Percentiles rank a stretch among this genome's conserved stretches.
phyloP scores from a whole-genome alignment of 2,888 invertebrate genomes.

The Elmis aenea region DNA sequence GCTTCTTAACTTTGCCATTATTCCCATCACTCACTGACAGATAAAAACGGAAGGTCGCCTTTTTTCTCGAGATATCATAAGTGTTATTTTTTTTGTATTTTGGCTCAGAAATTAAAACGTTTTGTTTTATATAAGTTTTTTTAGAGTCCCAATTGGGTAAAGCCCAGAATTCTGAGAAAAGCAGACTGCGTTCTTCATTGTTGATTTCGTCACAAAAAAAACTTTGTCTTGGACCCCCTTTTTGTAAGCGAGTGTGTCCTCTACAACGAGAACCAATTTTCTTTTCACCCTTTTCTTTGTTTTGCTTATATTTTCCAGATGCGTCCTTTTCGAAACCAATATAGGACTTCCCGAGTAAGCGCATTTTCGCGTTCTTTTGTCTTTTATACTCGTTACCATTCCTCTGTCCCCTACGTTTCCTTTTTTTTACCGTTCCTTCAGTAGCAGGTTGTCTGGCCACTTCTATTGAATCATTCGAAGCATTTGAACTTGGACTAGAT shows the following conservation, averaged over 20 bases:
- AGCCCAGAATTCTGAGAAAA: conserved; percentile 3
- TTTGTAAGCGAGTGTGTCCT: not conserved
- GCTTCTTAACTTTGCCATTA: not conserved
- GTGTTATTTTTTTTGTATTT: not conserved
- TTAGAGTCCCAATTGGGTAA: not conserved
- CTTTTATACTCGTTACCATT: conserved; percentile 1
- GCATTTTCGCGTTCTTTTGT: not conserved
- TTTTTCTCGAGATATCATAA: not conserved
- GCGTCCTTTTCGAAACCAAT: conserved; percentile 4
- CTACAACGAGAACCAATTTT: conserved; percentile 1
- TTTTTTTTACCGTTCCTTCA: conserved; percentile 1
- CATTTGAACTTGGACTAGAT: not conserved
- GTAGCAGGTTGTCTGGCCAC: conserved; percentile 2
- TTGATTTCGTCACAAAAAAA: conserved; percentile 1
- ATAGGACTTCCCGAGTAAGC: conserved; percentile 2
- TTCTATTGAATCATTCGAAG: conserved; percentile 2
- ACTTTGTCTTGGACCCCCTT: conserved; percentile 1
- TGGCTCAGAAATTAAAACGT: not conserved
- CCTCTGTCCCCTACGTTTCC: conserved; percentile 1
- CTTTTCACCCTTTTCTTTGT: not conserved
- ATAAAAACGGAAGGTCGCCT: not conserved
- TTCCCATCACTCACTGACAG: not conserved
- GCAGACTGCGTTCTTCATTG: conserved; percentile 1
- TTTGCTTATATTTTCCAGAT: conserved; percentile 6
- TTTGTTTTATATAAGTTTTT: not conserved